A percentile compares a stretch with the other conserved stretches of the same genome.
Conservation (phyloP, 2,797 vertebrate species). For the Spinus olivaceus region DNA sequence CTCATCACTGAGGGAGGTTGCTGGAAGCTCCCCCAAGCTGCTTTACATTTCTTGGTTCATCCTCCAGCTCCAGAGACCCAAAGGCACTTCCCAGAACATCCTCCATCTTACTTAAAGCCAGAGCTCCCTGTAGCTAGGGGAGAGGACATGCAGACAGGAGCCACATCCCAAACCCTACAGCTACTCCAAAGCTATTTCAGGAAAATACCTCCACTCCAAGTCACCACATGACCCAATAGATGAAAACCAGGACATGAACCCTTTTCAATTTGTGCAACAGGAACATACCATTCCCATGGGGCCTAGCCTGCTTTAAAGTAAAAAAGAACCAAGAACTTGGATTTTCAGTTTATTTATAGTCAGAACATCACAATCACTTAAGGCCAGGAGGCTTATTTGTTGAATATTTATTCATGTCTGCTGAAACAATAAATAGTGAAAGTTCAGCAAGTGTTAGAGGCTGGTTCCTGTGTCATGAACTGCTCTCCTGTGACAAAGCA, state of each 20-base stretch:
- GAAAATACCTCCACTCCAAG: neutral
- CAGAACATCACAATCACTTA: neutral
- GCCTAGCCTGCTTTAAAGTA: neutral
- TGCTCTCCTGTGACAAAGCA: neutral
- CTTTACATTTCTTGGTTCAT: neutral
- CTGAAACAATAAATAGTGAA: neutral
- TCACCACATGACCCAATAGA: neutral
- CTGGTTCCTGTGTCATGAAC: neutral
- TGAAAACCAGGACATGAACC: neutral
- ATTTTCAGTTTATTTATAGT: neutral
- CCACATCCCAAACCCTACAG: neutral
- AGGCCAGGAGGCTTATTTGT: neutral
- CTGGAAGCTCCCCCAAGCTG: neutral
- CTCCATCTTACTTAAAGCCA: neutral
- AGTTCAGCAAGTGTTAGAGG: neutral
- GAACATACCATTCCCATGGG: neutral
- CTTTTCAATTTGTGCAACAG: neutral
- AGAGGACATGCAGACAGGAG: neutral
- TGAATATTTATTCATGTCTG: neutral
- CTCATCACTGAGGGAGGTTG: neutral
- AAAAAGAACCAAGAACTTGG: neutral
- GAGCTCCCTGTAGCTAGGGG: neutral
- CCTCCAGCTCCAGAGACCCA: neutral
- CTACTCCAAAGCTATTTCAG: neutral
- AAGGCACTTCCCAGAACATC: neutral